Evolutionary conservation across 1,140 invertebrate genomes (phyloP), one percentile per base, ranked within the genome.

Genomic region (Euwallacea similis): DNA sequence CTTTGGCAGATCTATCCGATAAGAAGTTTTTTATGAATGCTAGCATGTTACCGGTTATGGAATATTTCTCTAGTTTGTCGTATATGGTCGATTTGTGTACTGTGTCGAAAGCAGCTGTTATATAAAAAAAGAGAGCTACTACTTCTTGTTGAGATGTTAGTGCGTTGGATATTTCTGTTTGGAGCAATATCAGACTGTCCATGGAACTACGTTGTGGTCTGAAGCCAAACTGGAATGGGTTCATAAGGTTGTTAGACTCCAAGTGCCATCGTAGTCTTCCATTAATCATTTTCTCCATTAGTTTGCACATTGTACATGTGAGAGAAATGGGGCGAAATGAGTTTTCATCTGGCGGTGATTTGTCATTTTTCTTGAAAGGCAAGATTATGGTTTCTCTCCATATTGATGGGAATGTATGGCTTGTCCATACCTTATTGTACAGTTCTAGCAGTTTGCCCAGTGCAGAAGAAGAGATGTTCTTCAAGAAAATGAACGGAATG

Each of bases 221-320:
- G 46, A 50, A 50, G 46, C 46, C 46, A 6, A 50, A 50, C 46
- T 50, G 46, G 46, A 11, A 6, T 11, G 46, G 46, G 13, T 50
- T 50, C 13, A 72, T 16, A 13, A 61, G 43, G 44, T 72, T 66
- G 47, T 61, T 44, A 7, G 15, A 42, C 44, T 72, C 70, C 6
- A 72, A 8, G 42, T 16, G 59, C 42, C 54, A 61, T 33, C 21
- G 15, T 42, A 72, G 56, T 50, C 70, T 58, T 13, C 41, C 42
- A 42, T 66, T 60, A 33, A 72, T 44, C 7, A 72, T 66, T 60
- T 59, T 60, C 54, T 72, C 64, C 15, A 72, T 16, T 8, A 72
- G 21, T 33, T 72, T 72, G 58, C 64, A 50, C 70, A 61, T 61
- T 11, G 64, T 53, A 42, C 63, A 66, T 10, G 64, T 66, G 7